phyloP scores from a whole-genome alignment of 2,797 vertebrate genomes.

The Melanitta fusca region DNA sequence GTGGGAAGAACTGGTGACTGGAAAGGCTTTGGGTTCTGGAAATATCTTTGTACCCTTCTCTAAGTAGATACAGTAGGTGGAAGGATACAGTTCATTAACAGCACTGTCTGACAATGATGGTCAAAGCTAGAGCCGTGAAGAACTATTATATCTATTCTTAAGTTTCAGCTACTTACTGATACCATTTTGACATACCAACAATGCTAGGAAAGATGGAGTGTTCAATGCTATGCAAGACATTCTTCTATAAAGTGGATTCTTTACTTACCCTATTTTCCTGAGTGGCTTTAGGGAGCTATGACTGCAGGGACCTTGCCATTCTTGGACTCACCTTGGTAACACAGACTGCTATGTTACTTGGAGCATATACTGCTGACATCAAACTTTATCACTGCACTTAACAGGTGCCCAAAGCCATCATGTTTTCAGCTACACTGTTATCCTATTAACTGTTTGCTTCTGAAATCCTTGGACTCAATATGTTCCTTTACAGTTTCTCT shows the following conservation, averaged over 20 bases:
- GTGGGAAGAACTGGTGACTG: not conserved
- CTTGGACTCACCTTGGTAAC: not conserved
- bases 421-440: rapidly evolving
- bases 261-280: not conserved
- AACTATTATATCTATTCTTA: not conserved
- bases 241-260: not conserved
- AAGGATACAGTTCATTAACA: not conserved
- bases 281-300: not conserved
- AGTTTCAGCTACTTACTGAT: not conserved
- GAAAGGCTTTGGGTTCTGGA: not conserved
- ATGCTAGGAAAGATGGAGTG: not conserved
- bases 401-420: not conserved
- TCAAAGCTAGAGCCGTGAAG: not conserved
- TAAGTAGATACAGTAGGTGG: not conserved
- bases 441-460: not conserved
- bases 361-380: not conserved
- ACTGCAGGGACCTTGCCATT: not conserved
- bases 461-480: not conserved
- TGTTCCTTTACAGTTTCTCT: not conserved
- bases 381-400: not conserved
- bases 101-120: no score
- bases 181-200: rapidly evolving
- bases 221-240: not conserved
- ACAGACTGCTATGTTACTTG: not conserved
- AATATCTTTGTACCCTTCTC: no score